Base-by-base conservation (phyloP, 2,113 vertebrate species). In the Notothenia rossii region DNA sequence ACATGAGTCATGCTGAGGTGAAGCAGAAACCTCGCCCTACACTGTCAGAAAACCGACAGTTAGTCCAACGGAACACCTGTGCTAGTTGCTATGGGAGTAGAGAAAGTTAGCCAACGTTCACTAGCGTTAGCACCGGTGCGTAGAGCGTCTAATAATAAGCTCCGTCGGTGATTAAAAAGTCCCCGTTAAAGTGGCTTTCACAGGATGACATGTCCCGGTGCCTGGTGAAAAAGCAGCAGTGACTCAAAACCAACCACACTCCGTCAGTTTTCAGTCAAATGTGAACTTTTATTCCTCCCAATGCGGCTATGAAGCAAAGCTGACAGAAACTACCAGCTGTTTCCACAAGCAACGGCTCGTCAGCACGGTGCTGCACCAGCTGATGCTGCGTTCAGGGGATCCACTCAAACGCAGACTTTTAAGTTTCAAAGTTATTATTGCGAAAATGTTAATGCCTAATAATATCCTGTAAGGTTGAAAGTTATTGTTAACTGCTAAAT, bases 1-100 rank as follows among this genome's bases (percentile, higher is more conserved):
- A 99, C 94, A 92, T 97, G 98, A 90, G 97, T 96, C 98, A 99
- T 99, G 71, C 11, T 91, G 79, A 64, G 20, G 45, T 17, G 0
- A 77, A 66, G n/a, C 50, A 74, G 66, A 29, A 33, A 61, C 11
- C 13, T n/a, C 56, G 13, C 18, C 29, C 14, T 3, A 18, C 1
- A 11, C 68, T 17, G 22, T 7, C 36, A 48, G 9, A 22, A 18
- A 29, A 2, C 25, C 22, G 72, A 45, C 75, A 45, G 51, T 49
- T 9, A 40, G 7, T 4, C 29, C n/a, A 36, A 11, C 63, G 49
- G 22, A 51, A 49, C 68, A 22, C 36, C 46, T 13, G 45, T 49
- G 8, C 8, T 29, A 50, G 54, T 84, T 83, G 60, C 69, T 84
- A 55, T 49, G 68, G 46, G 61, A 73, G 61, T 11, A 45, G 20